phyloP scores from a whole-genome alignment of 2,888 invertebrate species.

The Dolichomitus sp. region DNA sequence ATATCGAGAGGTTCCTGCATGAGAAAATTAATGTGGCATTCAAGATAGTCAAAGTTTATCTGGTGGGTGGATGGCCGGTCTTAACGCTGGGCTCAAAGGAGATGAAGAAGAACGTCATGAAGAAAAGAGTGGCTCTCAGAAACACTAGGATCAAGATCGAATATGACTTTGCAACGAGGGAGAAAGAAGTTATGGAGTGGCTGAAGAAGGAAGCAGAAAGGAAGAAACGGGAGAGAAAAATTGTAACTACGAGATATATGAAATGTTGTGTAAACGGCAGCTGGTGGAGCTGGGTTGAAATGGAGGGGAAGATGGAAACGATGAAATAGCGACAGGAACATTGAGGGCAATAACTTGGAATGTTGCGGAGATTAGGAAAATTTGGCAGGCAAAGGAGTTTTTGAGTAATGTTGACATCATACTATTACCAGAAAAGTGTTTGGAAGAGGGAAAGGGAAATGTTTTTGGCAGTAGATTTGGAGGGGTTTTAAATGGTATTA shows the following conservation, averaged over 20 bases:
- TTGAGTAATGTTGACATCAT: too few relatives aligned
- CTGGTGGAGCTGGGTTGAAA: constrained; percentile 44
- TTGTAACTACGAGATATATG: constrained; percentile 14
- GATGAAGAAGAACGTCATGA: constrained; percentile 19
- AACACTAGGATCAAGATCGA: constrained; percentile 8
- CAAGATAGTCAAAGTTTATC: background rate
- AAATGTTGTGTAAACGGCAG: background rate
- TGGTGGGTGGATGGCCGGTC: background rate
- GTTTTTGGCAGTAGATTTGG: too few relatives aligned
- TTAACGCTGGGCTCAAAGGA: constrained; percentile 4
- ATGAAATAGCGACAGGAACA: background rate
- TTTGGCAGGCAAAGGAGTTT: too few relatives aligned
- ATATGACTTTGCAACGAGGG: constrained; percentile 42
- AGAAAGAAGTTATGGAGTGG: constrained; percentile 36
- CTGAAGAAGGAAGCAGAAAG: constrained; percentile 8
- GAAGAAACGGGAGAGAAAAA: constrained; percentile 15
- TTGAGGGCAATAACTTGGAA: too few relatives aligned
- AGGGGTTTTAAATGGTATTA: background rate
- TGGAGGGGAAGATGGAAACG: constrained; percentile 18
- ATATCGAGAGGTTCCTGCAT: background rate
- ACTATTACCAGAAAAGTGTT: too few relatives aligned
- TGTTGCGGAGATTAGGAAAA: too few relatives aligned
- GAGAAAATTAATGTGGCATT: background rate
- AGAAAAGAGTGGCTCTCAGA: constrained; percentile 3
- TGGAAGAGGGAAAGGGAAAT: too few relatives aligned